Evolutionary conservation across 1,140 invertebrate genomes (phyloP), one percentile per base, ranked within the genome.

Genomic region (Rhynchophorus ferrugineus): DNA sequence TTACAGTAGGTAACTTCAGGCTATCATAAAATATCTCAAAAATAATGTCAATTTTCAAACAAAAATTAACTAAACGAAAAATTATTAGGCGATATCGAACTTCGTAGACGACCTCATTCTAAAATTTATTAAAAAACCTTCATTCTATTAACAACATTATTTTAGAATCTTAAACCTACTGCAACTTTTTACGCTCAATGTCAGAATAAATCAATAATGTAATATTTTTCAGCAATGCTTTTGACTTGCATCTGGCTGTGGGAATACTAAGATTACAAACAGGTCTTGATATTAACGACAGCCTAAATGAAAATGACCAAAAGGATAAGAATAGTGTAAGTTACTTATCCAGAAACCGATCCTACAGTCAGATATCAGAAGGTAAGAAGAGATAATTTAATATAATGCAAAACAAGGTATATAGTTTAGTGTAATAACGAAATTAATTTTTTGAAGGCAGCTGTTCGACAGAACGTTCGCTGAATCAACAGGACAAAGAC

Each of bases 161-260:
- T n/a, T n/a, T n/a, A n/a, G n/a, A n/a, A n/a, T n/a, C n/a, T n/a
- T n/a, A n/a, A n/a, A n/a, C n/a, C n/a, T n/a, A n/a, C n/a, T n/a
- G n/a, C n/a, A n/a, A n/a, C n/a, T n/a, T n/a, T n/a, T n/a, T n/a
- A n/a, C n/a, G n/a, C n/a, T n/a, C n/a, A n/a, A n/a, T n/a, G 47
- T 56, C 52, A 46, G 47, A 17, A 58, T 49, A 8, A 43, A 43
- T 43, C 1, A 39, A 43, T 36, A 7, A 3, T 45, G 14, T 33
- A n/a, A 3, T 11, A 7, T 47, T 13, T 75, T 73, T 65, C 69
- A 95, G 91, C 70, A 91, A 91, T 74, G 89, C 92, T 0, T 78
- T 98, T 57, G 92, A 98, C 71, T 81, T 93, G 73, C 86, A 96
- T 65, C 79, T 92, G 71, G 90, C 91, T 5, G 80, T 98, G 18